Conservation (phyloP, 2,888 invertebrate species). For the Drosophila demipolita region DNA sequence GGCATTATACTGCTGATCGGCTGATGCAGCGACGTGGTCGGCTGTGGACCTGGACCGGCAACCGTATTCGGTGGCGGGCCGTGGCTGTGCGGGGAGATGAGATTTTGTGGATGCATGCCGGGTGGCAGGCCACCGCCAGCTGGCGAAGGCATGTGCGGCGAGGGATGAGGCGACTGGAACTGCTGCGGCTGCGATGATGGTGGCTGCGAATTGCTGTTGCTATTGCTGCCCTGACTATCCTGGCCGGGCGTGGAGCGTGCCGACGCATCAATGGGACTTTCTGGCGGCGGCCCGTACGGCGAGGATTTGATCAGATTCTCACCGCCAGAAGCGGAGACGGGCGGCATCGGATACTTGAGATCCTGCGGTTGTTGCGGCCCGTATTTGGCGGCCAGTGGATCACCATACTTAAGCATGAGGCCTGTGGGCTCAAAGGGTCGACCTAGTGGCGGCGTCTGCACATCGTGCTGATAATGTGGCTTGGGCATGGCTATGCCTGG, state of each 20-base stretch:
- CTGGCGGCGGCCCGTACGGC: constrained; percentile 81
- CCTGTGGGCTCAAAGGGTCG: constrained; percentile 84
- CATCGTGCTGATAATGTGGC: constrained; percentile 83
- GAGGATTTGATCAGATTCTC: constrained; percentile 85
- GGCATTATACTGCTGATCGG: constrained; percentile 41
- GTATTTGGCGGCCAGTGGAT: constrained; percentile 83
- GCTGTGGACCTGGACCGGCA: constrained; percentile 69
- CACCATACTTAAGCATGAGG: constrained; percentile 85
- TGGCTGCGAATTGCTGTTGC: constrained; percentile 84
- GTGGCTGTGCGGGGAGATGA: constrained; percentile 82
- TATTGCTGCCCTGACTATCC: constrained; percentile 85
- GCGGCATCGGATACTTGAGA: constrained; percentile 84
- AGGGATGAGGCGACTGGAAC: constrained; percentile 84
- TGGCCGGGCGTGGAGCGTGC: constrained; percentile 85
- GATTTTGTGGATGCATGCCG: constrained; percentile 84
- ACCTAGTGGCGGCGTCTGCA: constrained; percentile 82
- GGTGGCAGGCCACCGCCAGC: constrained; percentile 81
- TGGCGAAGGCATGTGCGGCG: constrained; percentile 84
- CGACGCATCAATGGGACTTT: constrained; percentile 85
- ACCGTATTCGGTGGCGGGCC: constrained; percentile 55
- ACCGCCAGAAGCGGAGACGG: constrained; percentile 74
- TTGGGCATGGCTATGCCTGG: constrained; percentile 83
- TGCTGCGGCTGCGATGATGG: constrained; percentile 81
- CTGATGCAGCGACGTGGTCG: constrained; percentile 73
- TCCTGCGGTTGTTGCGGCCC: constrained; percentile 84